Conservation (phyloP, 2,113 vertebrate genomes). For the Colistium nudipinnis region DNA sequence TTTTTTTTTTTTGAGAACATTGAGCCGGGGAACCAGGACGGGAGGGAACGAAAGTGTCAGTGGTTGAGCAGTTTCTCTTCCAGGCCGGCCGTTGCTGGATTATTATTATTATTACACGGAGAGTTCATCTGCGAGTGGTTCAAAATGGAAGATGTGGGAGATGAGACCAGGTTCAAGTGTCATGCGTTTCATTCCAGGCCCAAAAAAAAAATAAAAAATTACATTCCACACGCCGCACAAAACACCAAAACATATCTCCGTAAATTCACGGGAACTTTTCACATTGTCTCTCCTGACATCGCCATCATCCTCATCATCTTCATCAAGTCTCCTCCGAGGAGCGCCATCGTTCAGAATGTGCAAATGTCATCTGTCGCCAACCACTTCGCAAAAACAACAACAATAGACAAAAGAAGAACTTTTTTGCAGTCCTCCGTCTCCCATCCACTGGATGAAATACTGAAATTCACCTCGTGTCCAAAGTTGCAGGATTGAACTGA, state of each 20-base stretch:
- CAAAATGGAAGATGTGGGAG: slow-evolving; percentile 14
- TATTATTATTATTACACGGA: background rate
- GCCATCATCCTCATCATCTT: background rate
- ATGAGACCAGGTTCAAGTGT: slow-evolving; percentile 43
- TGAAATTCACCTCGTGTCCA: slow-evolving; percentile 10
- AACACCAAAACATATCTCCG: slow-evolving; percentile 39
- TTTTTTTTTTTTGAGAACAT: background rate
- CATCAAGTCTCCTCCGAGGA: slow-evolving; percentile 30
- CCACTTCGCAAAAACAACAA: slow-evolving; percentile 48
- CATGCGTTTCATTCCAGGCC: slow-evolving; percentile 35
- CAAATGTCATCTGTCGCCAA: slow-evolving; percentile 56
- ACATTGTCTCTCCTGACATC: slow-evolving; percentile 29
- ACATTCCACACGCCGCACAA: slow-evolving; percentile 60
- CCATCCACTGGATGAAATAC: slow-evolving; percentile 6
- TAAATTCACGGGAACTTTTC: slow-evolving; percentile 36
- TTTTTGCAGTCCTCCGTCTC: slow-evolving; percentile 53
- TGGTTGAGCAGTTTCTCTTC: slow-evolving; percentile 36
- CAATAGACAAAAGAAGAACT: slow-evolving; percentile 20
- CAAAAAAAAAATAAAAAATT: background rate
- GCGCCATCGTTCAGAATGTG: slow-evolving; percentile 56
- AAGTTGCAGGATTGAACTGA: slow-evolving; percentile 28
- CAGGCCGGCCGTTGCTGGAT: slow-evolving; percentile 22
- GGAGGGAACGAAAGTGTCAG: slow-evolving; percentile 47
- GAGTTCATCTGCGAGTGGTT: slow-evolving; percentile 41
- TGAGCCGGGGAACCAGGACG: background rate